Base-by-base conservation (phyloP, 2,113 vertebrate species). In the Paraplagusia blochii region DNA sequence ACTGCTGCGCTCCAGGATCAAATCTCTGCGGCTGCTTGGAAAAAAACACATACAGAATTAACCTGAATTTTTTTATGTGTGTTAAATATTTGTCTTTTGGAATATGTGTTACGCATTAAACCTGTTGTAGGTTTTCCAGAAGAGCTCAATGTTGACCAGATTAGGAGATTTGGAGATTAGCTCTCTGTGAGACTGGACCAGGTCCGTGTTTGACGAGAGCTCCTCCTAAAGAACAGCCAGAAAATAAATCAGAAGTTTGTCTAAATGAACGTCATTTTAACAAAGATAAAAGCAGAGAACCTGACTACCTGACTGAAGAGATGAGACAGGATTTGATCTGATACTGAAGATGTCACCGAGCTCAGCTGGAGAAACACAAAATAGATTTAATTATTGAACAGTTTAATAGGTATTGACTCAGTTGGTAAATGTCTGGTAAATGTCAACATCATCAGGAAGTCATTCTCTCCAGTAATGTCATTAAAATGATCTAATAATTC, bases 91-190 rank as follows among this genome's bases (percentile, higher is more conserved):
- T 36, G 53, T 39, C 10, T 49, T 13, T 29, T 29, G 22, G 22
- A 29, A 29, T 29, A 29, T 29, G 22, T 29, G 22, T 29, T 29
- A 29, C 2, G 2, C 22, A 29, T 29, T 4, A 29, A 29, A 92
- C 91, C 88, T 93, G 85, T 92, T 94, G 87, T 93, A 96, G 44
- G 86, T 90, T 76, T 92, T 95, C 94, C 94, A 95, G 62, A 94
- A 90, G 9, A 93, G 90, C 46, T 95, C 93, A 1, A 94, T 87
- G 86, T 95, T 96, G 19, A 66, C 53, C 74, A 92, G 59, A 54
- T 93, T 93, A 5, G 92, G 77, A 0, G 92, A 87, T 66, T 92
- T 90, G 16, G 81, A 58, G 69, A 96, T 87, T 16, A 88, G 85
- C n/a, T 90, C 85, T 85, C 90, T 90, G 62, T 95, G 91, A 13